Conservation (phyloP, 2,113 vertebrate species). For the Baryphthengus martii region DNA sequence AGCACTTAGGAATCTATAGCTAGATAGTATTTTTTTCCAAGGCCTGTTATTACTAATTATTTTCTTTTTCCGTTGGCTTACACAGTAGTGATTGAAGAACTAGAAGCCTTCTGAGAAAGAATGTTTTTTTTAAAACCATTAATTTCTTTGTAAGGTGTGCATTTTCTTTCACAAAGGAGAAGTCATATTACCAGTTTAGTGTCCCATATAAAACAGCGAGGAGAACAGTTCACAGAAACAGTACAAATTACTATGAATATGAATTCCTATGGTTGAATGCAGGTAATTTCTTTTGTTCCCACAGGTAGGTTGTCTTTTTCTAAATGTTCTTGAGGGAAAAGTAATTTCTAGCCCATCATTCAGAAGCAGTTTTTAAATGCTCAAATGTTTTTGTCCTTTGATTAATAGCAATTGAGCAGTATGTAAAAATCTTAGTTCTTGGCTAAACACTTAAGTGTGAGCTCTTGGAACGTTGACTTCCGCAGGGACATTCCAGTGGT, state of each 20-base stretch:
- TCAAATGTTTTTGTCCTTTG: neutral
- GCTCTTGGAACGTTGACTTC: neutral
- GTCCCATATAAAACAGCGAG: neutral
- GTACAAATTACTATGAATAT: neutral
- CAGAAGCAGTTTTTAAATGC: neutral
- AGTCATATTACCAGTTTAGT: neutral
- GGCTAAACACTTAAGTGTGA: neutral
- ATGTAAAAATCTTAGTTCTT: neutral
- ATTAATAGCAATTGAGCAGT: neutral
- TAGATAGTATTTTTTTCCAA: neutral
- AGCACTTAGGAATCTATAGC: neutral
- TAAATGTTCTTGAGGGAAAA: neutral
- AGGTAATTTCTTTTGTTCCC: neutral
- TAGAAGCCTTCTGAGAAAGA: neutral
- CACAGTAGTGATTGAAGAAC: neutral
- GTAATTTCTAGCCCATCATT: neutral
- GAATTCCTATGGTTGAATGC: neutral
- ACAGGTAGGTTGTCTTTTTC: neutral
- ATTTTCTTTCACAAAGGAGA: neutral
- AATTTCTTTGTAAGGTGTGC: neutral
- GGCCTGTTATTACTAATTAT: neutral
- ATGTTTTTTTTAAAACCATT: neutral
- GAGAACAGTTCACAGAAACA: neutral
- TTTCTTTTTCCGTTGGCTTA: neutral
- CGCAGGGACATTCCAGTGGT: neutral